phyloP scores from a whole-genome alignment of 1,140 invertebrate genomes.

The Temnothorax curvispinosus region DNA sequence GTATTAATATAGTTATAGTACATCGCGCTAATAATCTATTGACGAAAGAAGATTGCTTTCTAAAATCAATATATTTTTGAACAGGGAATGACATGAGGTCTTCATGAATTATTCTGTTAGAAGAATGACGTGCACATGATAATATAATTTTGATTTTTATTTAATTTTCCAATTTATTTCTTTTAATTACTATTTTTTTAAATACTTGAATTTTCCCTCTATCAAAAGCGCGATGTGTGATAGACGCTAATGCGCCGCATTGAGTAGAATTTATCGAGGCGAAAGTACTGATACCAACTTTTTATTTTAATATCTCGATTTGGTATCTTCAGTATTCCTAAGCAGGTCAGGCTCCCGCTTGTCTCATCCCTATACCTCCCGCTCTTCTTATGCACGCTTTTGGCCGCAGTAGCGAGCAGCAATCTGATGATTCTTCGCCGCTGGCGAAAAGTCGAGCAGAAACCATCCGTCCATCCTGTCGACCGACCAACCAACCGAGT shows the following conservation, averaged over 20 bases:
- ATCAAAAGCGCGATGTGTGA: not conserved
- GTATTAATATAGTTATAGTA: not conserved
- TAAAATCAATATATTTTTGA: not conserved
- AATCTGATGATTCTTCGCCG: slow-evolving; percentile 54
- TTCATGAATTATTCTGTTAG: not conserved
- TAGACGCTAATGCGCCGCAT: slow-evolving; percentile 14
- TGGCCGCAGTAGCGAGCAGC: slow-evolving; percentile 1
- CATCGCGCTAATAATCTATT: not conserved
- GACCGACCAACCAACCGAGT: not conserved
- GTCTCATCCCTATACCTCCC: not conserved
- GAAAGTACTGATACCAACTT: slow-evolving; percentile 40
- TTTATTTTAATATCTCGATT: slow-evolving; percentile 21
- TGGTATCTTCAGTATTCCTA: slow-evolving; percentile 38
- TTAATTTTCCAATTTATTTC: not conserved
- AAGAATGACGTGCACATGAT: not conserved
- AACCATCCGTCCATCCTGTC: not conserved
- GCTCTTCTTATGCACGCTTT: slow-evolving; percentile 5
- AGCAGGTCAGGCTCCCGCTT: slow-evolving; percentile 23
- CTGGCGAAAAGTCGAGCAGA: slow-evolving; percentile 33
- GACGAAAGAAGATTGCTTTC: not conserved
- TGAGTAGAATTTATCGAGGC: slow-evolving; percentile 15
- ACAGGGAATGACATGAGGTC: not conserved
- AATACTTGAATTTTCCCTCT: not conserved
- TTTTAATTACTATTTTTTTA: not conserved
- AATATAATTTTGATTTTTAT: not conserved